Evolutionary conservation across 1,140 invertebrate species (phyloP).

Genomic region (Pararge aegeria): DNA sequence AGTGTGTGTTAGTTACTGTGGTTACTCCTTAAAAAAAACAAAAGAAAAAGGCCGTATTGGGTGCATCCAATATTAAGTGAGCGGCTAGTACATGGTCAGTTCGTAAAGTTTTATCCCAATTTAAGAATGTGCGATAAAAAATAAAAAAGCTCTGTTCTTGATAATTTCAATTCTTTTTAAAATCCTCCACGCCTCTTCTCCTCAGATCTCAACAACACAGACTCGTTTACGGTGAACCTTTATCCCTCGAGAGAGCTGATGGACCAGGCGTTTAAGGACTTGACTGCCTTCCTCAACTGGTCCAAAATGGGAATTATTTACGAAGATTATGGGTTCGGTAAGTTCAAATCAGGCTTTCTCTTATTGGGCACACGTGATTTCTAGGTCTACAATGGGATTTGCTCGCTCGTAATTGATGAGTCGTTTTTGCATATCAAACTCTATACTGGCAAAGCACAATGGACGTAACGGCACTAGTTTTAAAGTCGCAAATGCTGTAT

Average conservation of each 20-base stretch:
- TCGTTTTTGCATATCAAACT: too few relatives aligned
- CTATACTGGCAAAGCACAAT: too few relatives aligned
- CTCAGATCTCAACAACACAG: conserved; percentile 81
- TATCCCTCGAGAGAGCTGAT: conserved; percentile 92
- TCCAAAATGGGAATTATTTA: conserved; percentile 96
- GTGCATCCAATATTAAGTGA: conserved; percentile 38
- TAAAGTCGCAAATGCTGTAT: too few relatives aligned
- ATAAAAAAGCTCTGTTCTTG: too few relatives aligned
- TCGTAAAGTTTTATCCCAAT: conserved; percentile 37
- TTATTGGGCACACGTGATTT: too few relatives aligned
- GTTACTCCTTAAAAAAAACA: conserved; percentile 35
- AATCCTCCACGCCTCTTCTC: too few relatives aligned
- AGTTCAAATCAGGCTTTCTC: conserved; percentile 9
- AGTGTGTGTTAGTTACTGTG: conserved; percentile 36
- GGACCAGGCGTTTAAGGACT: conserved; percentile 91
- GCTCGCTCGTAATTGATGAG: too few relatives aligned
- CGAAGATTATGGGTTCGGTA: conserved; percentile 84
- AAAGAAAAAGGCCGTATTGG: conserved; percentile 35
- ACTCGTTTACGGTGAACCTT: conserved; percentile 91
- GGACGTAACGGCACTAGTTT: too few relatives aligned
- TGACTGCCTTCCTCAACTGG: conserved; percentile 95
- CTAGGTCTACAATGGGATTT: too few relatives aligned
- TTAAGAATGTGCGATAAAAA: conserved; percentile 37
- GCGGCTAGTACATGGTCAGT: conserved; percentile 32
- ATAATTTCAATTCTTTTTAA: too few relatives aligned